A percentile compares a stretch with the other conserved stretches of the same genome.
Conservation (phyloP, 2,888 invertebrate genomes). For the Hydrotaea cyrtoneurina region DNA sequence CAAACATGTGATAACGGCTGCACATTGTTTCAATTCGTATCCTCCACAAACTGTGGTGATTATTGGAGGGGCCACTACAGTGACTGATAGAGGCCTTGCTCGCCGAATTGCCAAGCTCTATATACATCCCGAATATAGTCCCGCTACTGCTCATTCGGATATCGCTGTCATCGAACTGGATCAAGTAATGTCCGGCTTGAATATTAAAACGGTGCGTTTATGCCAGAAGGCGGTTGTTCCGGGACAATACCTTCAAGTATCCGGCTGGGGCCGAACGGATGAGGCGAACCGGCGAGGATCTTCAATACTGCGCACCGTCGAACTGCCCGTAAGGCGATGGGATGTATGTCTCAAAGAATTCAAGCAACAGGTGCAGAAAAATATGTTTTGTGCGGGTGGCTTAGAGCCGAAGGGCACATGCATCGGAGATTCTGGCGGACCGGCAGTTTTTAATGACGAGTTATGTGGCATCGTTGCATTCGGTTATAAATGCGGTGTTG, state of each 20-base stretch:
- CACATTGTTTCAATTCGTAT: constrained; percentile 74
- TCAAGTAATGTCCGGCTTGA: constrained; percentile 69
- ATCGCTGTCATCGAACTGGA: constrained; percentile 73
- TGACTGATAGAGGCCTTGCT: constrained; percentile 69
- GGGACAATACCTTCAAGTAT: constrained; percentile 71
- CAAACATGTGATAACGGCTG: constrained; percentile 75
- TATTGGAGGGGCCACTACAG: constrained; percentile 71
- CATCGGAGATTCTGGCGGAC: constrained; percentile 75
- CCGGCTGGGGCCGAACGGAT: constrained; percentile 74
- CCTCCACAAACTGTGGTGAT: constrained; percentile 67
- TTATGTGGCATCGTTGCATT: constrained; percentile 85
- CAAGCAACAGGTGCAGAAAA: constrained; percentile 34
- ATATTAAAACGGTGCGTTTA: constrained; percentile 71
- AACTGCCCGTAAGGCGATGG: constrained; percentile 70
- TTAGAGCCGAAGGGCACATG: constrained; percentile 72
- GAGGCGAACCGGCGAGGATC: constrained; percentile 69
- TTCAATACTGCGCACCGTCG: constrained; percentile 71
- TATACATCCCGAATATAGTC: constrained; percentile 70
- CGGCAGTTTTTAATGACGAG: constrained; percentile 67
- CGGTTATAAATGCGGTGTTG: constrained; percentile 75
- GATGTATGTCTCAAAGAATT: constrained; percentile 67
- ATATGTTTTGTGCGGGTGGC: constrained; percentile 72
- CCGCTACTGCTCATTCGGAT: constrained; percentile 71
- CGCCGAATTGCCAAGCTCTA: constrained; percentile 69
- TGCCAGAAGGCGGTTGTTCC: constrained; percentile 66